Conservation (phyloP, 2,797 vertebrate genomes). For the Neosilurus hyrtlii region DNA sequence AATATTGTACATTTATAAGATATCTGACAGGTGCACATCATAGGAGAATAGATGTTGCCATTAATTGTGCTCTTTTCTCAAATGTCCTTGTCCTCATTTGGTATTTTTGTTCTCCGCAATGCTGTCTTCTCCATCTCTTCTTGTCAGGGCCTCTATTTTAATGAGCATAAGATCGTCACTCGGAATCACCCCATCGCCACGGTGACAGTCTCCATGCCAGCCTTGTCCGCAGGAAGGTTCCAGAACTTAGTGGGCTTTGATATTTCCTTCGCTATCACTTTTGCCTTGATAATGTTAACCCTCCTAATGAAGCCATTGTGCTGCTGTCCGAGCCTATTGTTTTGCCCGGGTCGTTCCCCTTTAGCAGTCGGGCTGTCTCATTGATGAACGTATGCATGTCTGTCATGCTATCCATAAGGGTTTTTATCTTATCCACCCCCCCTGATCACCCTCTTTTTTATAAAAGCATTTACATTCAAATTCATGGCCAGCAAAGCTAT, state of each 20-base stretch:
- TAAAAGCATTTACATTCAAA: slow-evolving; percentile 74
- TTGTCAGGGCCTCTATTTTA: slow-evolving; percentile 61
- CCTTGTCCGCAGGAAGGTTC: slow-evolving; percentile 58
- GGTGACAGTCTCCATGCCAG: slow-evolving; percentile 65
- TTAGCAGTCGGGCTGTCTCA: slow-evolving; percentile 59
- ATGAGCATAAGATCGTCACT: slow-evolving; percentile 67
- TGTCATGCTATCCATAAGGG: slow-evolving; percentile 63
- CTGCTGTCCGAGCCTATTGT: slow-evolving; percentile 77
- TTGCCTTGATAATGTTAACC: slow-evolving; percentile 75
- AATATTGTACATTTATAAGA: not conserved
- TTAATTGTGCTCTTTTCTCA: slow-evolving; percentile 13
- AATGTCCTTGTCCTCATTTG: slow-evolving; percentile 28
- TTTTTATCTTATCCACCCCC: slow-evolving; percentile 48
- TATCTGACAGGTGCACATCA: slow-evolving; percentile 24
- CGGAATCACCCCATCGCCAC: slow-evolving; percentile 60
- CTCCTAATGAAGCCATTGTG: slow-evolving; percentile 85
- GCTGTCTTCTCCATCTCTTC: slow-evolving; percentile 49
- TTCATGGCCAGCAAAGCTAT: slow-evolving; percentile 71
- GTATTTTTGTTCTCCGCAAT: slow-evolving; percentile 24
- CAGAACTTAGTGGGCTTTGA: slow-evolving; percentile 71
- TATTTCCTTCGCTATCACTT: slow-evolving; percentile 74
- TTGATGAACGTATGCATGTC: slow-evolving; percentile 77
- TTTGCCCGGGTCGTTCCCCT: slow-evolving; percentile 64
- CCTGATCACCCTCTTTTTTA: slow-evolving; percentile 53
- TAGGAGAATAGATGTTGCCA: not conserved